Conservation (phyloP, 2,113 vertebrate species). For the Larimichthys polyactis region DNA sequence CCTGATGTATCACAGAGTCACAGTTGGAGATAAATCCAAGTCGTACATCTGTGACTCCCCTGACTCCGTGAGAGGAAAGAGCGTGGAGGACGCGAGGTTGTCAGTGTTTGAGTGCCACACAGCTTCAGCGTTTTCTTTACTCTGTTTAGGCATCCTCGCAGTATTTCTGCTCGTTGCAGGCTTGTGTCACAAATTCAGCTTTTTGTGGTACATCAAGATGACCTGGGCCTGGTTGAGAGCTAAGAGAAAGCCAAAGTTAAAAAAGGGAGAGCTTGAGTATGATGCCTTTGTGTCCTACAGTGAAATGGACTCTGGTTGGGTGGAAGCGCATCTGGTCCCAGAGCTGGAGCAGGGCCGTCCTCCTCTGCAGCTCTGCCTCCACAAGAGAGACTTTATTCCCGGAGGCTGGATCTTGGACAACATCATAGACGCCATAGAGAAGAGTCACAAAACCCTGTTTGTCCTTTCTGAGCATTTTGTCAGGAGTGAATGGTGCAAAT, state of each 20-base stretch:
- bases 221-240: slow-evolving; percentile 89
- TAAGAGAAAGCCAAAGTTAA: slow-evolving; percentile 85
- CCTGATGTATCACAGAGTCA: not conserved
- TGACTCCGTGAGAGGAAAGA: slow-evolving; percentile 63
- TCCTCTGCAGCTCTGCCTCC: slow-evolving; percentile 85
- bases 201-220: slow-evolving; percentile 89
- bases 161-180: slow-evolving; percentile 51
- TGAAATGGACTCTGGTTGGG: slow-evolving; percentile 88
- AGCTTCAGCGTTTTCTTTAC: slow-evolving; percentile 57
- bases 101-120: slow-evolving; percentile 85
- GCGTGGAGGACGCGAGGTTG: slow-evolving; percentile 54
- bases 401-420: slow-evolving; percentile 91
- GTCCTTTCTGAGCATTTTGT: slow-evolving; percentile 90
- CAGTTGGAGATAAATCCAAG: slow-evolving; percentile 70
- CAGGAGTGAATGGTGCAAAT: slow-evolving; percentile 91
- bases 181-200: slow-evolving; percentile 81
- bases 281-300: slow-evolving; percentile 92
- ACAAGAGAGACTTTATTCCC: slow-evolving; percentile 88
- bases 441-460: slow-evolving; percentile 88
- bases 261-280: slow-evolving; percentile 71
- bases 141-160: slow-evolving; percentile 77
- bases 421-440: slow-evolving; percentile 90
- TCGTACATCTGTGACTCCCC: slow-evolving; percentile 88
- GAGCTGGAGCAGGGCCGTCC: slow-evolving; percentile 84
- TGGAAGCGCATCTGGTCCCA: slow-evolving; percentile 87